Evolutionary conservation across 2,113 vertebrate species (phyloP).

Genomic region (Meles meles): DNA sequence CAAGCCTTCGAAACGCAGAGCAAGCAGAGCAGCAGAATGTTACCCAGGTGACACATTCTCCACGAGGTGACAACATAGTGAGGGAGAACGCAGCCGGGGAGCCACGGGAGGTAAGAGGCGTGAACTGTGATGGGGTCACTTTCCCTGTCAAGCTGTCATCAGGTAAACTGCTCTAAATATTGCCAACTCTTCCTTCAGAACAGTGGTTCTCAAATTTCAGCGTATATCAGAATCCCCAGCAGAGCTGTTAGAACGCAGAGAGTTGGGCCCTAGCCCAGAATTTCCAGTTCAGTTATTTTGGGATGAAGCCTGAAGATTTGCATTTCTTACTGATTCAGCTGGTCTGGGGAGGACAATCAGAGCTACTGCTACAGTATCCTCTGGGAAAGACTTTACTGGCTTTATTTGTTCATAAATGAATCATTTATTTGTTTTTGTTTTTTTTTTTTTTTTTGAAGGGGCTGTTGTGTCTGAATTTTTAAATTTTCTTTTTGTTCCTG

Average conservation of each 20-base stretch:
- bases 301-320: not conserved
- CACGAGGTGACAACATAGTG: not conserved
- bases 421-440: too few relatives aligned
- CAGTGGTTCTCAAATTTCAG: not conserved
- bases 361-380: not conserved
- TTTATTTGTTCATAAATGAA: not conserved
- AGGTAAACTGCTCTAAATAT: not conserved
- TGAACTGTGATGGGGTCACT: not conserved
- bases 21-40: constrained; percentile 48
- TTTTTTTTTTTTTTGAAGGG: not conserved
- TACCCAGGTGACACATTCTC: constrained; percentile 6
- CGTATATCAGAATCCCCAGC: not conserved
- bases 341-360: not conserved
- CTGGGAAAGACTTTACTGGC: not conserved
- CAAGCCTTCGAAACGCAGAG: constrained; percentile 81
- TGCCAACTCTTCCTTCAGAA: not conserved
- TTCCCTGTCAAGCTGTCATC: not conserved
- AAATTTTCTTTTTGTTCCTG: not conserved
- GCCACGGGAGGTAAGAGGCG: constrained; percentile 70
- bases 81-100: not conserved
- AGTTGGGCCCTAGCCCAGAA: not conserved
- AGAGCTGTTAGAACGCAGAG: not conserved
- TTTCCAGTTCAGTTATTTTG: not conserved
- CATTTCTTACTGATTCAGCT: not conserved
- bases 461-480: not conserved